Conservation (phyloP, 2,888 invertebrate genomes). For the Tubulanus polymorphus region DNA sequence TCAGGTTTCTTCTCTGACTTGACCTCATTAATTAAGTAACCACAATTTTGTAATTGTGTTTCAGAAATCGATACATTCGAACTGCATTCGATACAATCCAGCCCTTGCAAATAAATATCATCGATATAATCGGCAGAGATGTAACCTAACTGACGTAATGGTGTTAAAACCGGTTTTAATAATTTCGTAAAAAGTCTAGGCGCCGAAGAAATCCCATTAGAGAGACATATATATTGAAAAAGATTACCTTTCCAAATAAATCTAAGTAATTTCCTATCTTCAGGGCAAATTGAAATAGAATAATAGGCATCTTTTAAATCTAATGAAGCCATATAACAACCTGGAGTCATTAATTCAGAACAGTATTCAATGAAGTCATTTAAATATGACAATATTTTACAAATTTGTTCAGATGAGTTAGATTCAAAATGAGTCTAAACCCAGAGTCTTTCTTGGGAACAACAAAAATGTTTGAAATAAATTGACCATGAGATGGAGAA, state of each 20-base stretch:
- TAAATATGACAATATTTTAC: constrained; percentile 23
- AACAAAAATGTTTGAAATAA: constrained; percentile 19
- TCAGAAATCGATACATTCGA: neutral
- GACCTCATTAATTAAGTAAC: neutral
- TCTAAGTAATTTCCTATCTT: constrained; percentile 12
- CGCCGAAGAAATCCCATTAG: constrained; percentile 11
- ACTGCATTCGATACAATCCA: neutral
- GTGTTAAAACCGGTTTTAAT: constrained; percentile 8
- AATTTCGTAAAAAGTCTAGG: constrained; percentile 16
- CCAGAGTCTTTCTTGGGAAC: constrained; percentile 18
- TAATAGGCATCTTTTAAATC: constrained; percentile 22
- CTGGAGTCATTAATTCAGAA: constrained; percentile 8
- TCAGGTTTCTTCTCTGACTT: too few relatives aligned
- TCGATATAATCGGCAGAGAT: neutral
- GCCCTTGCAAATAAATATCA: neutral
- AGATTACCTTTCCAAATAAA: constrained; percentile 14
- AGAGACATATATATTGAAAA: constrained; percentile 13
- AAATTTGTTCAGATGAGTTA: constrained; percentile 13
- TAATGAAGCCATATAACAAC: constrained; percentile 20
- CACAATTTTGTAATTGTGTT: neutral
- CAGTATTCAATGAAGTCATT: constrained; percentile 21
- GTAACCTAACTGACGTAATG: neutral
- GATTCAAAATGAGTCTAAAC: constrained; percentile 19
- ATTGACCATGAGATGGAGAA: neutral
- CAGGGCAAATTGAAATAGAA: constrained; percentile 15